These are phyloP conservation scores for Cryptotermes secundus DNA, from an alignment of 1,140 invertebrate genomes.

Conservation along the genomic window DNA sequence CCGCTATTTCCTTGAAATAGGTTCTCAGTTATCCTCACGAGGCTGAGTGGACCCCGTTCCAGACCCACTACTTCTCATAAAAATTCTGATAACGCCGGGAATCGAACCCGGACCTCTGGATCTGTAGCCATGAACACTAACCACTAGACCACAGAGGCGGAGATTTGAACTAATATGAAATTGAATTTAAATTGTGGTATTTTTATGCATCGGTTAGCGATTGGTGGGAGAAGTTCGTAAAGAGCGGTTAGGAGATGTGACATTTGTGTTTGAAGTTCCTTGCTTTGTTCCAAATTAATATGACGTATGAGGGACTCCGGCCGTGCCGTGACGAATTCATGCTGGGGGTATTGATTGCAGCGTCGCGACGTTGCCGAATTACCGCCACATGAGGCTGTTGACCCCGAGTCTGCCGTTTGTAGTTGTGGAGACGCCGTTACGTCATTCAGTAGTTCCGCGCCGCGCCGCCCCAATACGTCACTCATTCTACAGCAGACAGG, in stretches of 20 bases:
- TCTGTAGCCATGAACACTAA: no score
- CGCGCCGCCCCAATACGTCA: neutral
- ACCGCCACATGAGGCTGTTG: neutral
- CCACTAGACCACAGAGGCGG: no score
- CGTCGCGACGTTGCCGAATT: neutral
- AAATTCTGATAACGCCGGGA: no score
- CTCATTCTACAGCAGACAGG: neutral
- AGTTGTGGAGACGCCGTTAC: conserved; percentile 16
- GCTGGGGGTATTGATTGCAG: neutral
- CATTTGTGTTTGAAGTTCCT: neutral
- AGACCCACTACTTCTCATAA: no score
- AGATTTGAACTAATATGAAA: no score
- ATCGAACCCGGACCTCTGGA: no score
- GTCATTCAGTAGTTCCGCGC: conserved; percentile 4
- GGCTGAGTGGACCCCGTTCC: no score
- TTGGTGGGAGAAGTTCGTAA: neutral
- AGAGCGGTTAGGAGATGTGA: neutral
- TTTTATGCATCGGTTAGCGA: neutral
- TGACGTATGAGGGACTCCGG: neutral
- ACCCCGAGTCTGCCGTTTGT: neutral
- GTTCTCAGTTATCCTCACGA: no score
- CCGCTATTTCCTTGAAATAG: no score
- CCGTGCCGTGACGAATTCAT: neutral
- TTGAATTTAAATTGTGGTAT: neutral
- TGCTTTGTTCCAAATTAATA: neutral